These are phyloP conservation scores for Trichomalopsis sarcophagae DNA, from an alignment of 1,140 invertebrate species.

Conservation along the genomic window DNA sequence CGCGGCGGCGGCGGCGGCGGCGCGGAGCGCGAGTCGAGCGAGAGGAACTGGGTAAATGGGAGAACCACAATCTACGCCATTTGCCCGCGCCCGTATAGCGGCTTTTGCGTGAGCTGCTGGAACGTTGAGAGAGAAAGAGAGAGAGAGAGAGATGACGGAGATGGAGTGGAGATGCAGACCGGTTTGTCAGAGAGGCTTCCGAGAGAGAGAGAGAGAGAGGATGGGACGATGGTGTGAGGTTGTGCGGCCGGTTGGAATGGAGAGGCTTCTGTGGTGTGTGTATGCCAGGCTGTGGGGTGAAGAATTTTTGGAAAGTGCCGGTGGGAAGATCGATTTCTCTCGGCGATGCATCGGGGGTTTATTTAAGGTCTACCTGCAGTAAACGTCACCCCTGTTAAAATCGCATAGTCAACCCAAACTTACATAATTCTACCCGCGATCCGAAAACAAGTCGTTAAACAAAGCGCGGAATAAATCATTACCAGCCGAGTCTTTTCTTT, in stretches of 20 bases:
- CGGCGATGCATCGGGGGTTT: no score
- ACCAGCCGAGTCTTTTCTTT: constrained; percentile 22
- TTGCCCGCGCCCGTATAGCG: constrained; percentile 14
- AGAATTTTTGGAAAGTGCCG: no score
- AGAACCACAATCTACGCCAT: constrained; percentile 71
- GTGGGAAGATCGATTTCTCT: no score
- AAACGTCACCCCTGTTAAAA: no score
- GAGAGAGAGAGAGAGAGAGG: background rate
- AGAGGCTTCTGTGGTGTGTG: no score
- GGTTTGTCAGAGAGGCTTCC: background rate
- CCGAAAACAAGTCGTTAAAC: background rate
- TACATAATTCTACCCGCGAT: background rate
- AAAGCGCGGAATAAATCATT: background rate
- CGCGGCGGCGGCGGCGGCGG: constrained; percentile 56
- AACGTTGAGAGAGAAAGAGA: no score
- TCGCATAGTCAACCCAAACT: background rate
- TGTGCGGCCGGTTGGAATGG: no score
- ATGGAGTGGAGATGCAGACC: background rate
- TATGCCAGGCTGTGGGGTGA: no score
- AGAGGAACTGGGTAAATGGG: constrained; percentile 74
- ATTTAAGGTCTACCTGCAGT: no score
- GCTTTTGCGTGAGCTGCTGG: background rate
- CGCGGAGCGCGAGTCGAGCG: constrained; percentile 51
- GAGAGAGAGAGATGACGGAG: background rate
- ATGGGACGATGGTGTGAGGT: background rate